Conservation (phyloP, 2,797 vertebrate species). For the Scolopax rusticola region DNA sequence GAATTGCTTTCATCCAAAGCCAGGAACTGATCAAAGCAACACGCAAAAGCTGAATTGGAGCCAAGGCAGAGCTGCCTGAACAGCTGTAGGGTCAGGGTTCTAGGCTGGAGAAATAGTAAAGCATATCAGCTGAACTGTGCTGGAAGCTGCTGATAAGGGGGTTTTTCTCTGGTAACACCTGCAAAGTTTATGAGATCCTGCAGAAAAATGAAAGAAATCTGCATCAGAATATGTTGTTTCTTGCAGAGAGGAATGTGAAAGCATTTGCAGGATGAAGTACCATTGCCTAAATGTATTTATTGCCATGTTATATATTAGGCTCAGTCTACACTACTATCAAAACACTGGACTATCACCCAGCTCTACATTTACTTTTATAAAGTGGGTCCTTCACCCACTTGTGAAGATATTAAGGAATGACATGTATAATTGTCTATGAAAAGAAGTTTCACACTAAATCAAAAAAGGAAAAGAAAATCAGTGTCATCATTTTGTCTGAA, state of each 20-base stretch:
- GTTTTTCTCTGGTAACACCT: conserved; percentile 49
- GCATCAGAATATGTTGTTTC: conserved; percentile 64
- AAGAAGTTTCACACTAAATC: not conserved
- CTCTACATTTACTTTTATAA: not conserved
- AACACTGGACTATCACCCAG: not conserved
- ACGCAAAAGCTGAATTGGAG: conserved; percentile 13
- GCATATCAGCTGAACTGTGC: not conserved
- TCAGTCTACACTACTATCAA: not conserved
- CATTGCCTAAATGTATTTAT: conserved; percentile 60
- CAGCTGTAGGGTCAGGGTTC: not conserved
- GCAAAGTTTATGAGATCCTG: conserved; percentile 65
- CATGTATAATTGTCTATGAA: not conserved
- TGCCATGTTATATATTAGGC: conserved; percentile 45
- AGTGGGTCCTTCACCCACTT: not conserved
- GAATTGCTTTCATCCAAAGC: conserved; percentile 56
- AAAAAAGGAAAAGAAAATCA: not conserved
- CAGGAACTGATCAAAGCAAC: conserved; percentile 56
- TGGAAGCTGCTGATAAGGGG: not conserved
- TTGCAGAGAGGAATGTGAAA: conserved; percentile 44
- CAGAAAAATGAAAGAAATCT: conserved; percentile 51
- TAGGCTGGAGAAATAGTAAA: not conserved
- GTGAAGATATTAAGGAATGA: not conserved
- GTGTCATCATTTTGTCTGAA: not conserved
- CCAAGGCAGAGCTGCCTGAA: conserved; percentile 1
- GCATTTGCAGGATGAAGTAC: conserved; percentile 37